Evolutionary conservation across 64 coral and sea anemone species (phyloP).

Genomic region (Trachythela sp.): DNA sequence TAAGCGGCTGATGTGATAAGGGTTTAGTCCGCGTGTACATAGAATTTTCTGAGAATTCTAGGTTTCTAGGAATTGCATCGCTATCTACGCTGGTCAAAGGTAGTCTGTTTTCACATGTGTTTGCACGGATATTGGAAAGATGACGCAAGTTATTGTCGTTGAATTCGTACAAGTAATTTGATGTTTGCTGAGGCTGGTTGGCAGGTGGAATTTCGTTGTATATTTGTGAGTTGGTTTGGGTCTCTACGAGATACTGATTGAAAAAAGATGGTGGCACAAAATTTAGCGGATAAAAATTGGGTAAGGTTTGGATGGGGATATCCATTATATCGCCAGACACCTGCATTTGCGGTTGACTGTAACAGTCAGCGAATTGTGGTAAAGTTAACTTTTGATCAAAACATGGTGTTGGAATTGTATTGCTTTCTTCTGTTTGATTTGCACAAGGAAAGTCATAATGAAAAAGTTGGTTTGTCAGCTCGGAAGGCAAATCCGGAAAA

Average conservation of each 20-base stretch:
- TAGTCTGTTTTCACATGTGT: neutral
- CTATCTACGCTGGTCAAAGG: neutral
- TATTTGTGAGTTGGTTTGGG: neutral
- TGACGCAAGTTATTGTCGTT: neutral
- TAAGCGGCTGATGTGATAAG: neutral
- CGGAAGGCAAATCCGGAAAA: neutral
- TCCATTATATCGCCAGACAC: too few species aligned
- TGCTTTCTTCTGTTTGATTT: neutral
- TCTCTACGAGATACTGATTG: neutral
- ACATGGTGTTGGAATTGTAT: neutral
- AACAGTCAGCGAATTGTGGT: neutral
- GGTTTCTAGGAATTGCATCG: neutral
- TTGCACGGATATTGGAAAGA: neutral
- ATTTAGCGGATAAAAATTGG: neutral
- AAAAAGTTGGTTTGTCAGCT: neutral
- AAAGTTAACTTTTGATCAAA: neutral
- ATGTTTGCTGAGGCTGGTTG: neutral
- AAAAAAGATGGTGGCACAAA: neutral
- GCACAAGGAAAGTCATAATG: neutral
- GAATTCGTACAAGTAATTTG: neutral
- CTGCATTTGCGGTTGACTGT: neutral
- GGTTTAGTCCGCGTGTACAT: neutral
- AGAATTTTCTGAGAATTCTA: neutral
- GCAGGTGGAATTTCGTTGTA: neutral
- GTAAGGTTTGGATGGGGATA: neutral